Percentiles rank a stretch among this genome's conserved stretches.
Evolutionary conservation across 2,888 invertebrate species (phyloP).

Genomic region (Agyllia agylla): DNA sequence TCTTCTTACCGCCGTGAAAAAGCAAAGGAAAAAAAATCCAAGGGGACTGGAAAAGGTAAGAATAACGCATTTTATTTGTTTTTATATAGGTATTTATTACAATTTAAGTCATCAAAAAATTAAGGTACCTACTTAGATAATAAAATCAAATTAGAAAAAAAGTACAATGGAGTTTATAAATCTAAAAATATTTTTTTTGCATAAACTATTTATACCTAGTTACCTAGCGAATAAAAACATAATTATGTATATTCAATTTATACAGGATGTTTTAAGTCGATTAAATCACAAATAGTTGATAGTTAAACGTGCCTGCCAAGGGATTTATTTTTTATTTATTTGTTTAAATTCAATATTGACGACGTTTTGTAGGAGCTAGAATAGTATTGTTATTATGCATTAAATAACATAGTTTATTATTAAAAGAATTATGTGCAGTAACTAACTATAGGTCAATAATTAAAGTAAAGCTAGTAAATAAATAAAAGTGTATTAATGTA

Average conservation of each 20-base stretch:
- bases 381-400: background rate
- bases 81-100: background rate
- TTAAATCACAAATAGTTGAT: background rate
- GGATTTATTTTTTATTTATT: background rate
- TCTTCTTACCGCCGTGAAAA: background rate
- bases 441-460: background rate
- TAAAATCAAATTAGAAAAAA: too few species aligned
- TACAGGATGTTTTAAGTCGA: background rate
- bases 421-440: background rate
- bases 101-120: too few species aligned
- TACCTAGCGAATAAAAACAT: background rate
- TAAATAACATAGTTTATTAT: background rate
- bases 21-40: background rate
- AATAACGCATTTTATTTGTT: background rate
- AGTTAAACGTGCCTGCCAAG: background rate
- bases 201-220: background rate
- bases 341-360: background rate
- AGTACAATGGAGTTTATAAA: too few species aligned
- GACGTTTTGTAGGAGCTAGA: background rate
- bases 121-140: too few species aligned
- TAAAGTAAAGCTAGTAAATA: background rate
- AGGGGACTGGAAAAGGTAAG: background rate
- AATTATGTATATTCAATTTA: background rate
- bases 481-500: background rate
- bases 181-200: background rate